Evolutionary conservation across 2,797 vertebrate genomes (phyloP).

Genomic region (Rachycentron canadum): DNA sequence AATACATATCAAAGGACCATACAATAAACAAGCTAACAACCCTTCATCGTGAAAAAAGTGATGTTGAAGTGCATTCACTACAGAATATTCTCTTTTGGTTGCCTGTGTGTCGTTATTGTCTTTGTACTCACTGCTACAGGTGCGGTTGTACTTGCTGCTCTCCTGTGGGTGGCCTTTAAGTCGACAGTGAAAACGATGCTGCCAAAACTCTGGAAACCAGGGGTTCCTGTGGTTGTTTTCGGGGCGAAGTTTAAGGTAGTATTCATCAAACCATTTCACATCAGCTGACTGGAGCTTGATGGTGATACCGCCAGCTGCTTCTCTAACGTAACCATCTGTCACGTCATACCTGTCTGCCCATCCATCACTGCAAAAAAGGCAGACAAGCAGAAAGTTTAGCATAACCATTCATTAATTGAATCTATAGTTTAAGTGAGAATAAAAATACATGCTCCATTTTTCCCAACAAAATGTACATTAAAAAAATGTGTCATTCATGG

Average conservation of each 20-base stretch:
- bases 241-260: constrained; percentile 95
- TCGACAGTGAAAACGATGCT: constrained; percentile 96
- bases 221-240: constrained; percentile 96
- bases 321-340: constrained; percentile 93
- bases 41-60: background rate
- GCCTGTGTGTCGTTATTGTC: background rate
- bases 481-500: background rate
- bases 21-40: constrained; percentile 14
- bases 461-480: background rate
- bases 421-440: background rate
- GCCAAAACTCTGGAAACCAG: constrained; percentile 99
- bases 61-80: background rate
- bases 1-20: background rate
- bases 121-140: constrained; percentile 92
- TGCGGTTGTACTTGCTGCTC: constrained; percentile 93
- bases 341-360: constrained; percentile 99
- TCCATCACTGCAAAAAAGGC: constrained; percentile 88
- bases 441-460: background rate
- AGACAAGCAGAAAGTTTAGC: background rate
- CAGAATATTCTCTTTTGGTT: background rate
- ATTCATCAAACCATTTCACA: constrained; percentile 98
- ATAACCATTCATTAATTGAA: background rate
- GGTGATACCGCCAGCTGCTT: constrained; percentile 96
- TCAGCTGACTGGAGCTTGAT: constrained; percentile 99
- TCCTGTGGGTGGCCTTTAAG: constrained; percentile 94